Conservation (phyloP, 2,888 invertebrate species). For the Drosophila tripunctata region DNA sequence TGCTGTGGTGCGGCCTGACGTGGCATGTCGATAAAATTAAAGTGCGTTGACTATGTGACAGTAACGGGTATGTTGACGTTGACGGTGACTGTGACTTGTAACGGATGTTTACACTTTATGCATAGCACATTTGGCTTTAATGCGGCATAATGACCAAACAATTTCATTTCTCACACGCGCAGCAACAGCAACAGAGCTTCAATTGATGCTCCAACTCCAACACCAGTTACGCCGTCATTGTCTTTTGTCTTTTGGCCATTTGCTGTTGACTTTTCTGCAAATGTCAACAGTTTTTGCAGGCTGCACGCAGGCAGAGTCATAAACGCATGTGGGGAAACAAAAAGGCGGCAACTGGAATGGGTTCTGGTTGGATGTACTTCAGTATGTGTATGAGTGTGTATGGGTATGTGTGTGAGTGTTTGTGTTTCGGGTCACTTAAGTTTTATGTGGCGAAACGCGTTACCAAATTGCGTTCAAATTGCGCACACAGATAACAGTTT, state of each 20-base stretch:
- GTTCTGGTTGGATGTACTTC: neutral
- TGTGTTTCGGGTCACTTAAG: conserved; percentile 78
- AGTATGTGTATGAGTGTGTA: neutral
- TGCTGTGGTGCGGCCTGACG: neutral
- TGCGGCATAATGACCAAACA: conserved; percentile 79
- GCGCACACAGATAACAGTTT: conserved; percentile 79
- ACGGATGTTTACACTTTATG: conserved; percentile 67
- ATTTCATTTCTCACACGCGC: conserved; percentile 72
- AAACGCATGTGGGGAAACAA: conserved; percentile 41
- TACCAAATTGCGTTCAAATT: conserved; percentile 80
- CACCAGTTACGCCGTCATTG: conserved; percentile 24
- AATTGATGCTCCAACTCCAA: conserved; percentile 4
- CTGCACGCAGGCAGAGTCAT: conserved; percentile 67
- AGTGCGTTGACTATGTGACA: conserved; percentile 48
- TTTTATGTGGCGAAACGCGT: conserved; percentile 80
- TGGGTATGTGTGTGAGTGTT: conserved; percentile 25
- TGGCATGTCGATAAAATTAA: conserved; percentile 75
- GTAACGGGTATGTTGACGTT: conserved; percentile 11
- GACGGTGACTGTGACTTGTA: conserved; percentile 38
- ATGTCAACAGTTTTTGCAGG: conserved; percentile 73
- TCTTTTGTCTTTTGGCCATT: conserved; percentile 25
- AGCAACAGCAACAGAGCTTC: neutral
- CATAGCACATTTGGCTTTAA: conserved; percentile 78
- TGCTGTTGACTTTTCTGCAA: conserved; percentile 59
- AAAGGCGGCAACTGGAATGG: conserved; percentile 1